Evolutionary conservation across 2,888 invertebrate genomes (phyloP).

Genomic region (Drosophila koepferae): DNA sequence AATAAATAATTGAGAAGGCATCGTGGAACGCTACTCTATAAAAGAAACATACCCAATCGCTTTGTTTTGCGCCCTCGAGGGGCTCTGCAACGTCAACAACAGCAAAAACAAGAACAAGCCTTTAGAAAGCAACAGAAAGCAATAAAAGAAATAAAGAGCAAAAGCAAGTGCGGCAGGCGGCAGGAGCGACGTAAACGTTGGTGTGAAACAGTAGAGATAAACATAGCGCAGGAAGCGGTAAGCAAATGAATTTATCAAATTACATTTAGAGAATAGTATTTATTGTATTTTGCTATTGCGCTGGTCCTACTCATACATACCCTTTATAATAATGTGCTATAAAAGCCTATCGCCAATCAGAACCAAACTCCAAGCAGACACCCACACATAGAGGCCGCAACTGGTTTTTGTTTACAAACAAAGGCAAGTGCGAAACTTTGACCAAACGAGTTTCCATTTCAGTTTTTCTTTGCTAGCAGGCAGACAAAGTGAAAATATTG

Average conservation of each 20-base stretch:
- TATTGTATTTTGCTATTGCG: not conserved
- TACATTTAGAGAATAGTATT: constrained; percentile 13
- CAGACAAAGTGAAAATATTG: constrained; percentile 38
- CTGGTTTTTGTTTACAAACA: constrained; percentile 79
- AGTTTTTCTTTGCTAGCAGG: constrained; percentile 30
- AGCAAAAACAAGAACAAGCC: not conserved
- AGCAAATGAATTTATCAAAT: constrained; percentile 33
- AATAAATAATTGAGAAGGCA: constrained; percentile 15
- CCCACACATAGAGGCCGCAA: constrained; percentile 48
- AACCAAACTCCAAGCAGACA: constrained; percentile 9
- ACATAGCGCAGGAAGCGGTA: constrained; percentile 75
- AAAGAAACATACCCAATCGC: constrained; percentile 44
- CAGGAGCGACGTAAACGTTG: constrained; percentile 3
- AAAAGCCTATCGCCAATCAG: not conserved
- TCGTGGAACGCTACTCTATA: constrained; percentile 15
- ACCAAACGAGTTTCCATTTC: constrained; percentile 42
- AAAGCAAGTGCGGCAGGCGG: constrained; percentile 5
- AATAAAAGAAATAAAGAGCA: not conserved
- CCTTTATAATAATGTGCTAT: constrained; percentile 5
- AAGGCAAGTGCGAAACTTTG: constrained; percentile 57
- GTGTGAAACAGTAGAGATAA: constrained; percentile 35
- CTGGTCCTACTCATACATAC: not conserved
- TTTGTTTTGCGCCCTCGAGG: constrained; percentile 39
- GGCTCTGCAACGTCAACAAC: constrained; percentile 23
- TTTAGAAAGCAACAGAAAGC: constrained; percentile 1